Evolutionary conservation across 2,888 invertebrate species (phyloP).

Genomic region (Escarpia spicata): DNA sequence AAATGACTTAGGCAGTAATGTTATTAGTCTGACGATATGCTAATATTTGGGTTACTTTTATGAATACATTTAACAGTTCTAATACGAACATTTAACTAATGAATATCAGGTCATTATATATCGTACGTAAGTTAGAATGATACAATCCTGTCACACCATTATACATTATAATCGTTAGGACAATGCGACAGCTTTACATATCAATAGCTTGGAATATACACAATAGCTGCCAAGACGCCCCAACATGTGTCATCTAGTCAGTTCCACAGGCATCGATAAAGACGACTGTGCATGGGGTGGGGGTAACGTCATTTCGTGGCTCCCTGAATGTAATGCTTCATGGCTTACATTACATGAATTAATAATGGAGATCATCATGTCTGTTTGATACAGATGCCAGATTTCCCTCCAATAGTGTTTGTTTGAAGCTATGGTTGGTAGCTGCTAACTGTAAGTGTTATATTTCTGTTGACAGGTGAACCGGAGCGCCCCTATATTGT

Average conservation of each 20-base stretch:
- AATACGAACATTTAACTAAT: background rate
- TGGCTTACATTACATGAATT: too few species aligned
- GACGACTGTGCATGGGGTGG: too few species aligned
- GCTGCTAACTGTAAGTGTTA: background rate
- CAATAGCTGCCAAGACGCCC: too few species aligned
- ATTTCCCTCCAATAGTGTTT: background rate
- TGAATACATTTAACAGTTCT: background rate
- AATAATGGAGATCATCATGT: too few species aligned
- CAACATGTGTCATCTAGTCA: too few species aligned
- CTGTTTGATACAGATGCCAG: background rate
- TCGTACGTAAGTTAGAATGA: too few species aligned
- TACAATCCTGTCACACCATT: background rate
- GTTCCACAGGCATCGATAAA: too few species aligned
- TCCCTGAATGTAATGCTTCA: too few species aligned
- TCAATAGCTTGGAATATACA: background rate
- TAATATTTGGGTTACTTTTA: background rate
- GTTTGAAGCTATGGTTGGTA: background rate
- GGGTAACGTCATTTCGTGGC: too few species aligned
- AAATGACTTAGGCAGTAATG: too few species aligned
- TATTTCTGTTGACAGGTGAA: background rate
- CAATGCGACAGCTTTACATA: background rate
- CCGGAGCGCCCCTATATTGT: background rate
- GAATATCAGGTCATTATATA: background rate
- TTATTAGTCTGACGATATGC: background rate
- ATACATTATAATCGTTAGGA: background rate